These are phyloP conservation scores for Schizotus pectinicornis DNA, from an alignment of 2,888 invertebrate genomes.

Conservation along the genomic window DNA sequence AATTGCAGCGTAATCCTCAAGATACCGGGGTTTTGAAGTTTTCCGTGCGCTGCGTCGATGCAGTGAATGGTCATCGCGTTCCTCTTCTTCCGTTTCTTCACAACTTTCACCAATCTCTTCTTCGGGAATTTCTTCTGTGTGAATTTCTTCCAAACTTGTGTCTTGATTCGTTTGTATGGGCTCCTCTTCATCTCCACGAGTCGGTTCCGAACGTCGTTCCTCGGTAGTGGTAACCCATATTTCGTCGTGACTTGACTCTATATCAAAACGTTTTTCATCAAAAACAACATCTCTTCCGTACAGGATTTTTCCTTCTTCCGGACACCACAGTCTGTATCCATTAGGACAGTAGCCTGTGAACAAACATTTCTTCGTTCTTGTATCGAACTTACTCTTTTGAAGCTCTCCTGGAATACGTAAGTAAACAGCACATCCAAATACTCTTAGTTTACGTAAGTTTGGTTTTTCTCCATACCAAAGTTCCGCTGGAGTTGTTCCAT, in stretches of 20 bases:
- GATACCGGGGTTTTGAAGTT: not conserved
- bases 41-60: constrained; percentile 1
- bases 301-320: constrained; percentile 1
- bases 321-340: constrained; percentile 11
- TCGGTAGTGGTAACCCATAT: no score
- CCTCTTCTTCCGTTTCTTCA: not conserved
- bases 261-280: not conserved
- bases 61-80: not conserved
- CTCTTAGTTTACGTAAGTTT: no score
- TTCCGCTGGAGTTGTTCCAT: constrained; percentile 40
- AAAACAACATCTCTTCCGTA: not conserved
- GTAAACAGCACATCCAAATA: not conserved
- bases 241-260: no score
- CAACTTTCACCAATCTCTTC: no score
- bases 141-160: no score
- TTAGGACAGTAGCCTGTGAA: constrained; percentile 6
- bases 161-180: no score
- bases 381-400: not conserved
- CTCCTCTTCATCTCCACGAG: no score
- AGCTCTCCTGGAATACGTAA: not conserved
- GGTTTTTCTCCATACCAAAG: no score
- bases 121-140: not conserved
- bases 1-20: constrained; percentile 3
- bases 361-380: not conserved
- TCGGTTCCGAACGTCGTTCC: no score